Evolutionary conservation across 2,888 invertebrate genomes (phyloP).

Genomic region (Cheilosia impressa): DNA sequence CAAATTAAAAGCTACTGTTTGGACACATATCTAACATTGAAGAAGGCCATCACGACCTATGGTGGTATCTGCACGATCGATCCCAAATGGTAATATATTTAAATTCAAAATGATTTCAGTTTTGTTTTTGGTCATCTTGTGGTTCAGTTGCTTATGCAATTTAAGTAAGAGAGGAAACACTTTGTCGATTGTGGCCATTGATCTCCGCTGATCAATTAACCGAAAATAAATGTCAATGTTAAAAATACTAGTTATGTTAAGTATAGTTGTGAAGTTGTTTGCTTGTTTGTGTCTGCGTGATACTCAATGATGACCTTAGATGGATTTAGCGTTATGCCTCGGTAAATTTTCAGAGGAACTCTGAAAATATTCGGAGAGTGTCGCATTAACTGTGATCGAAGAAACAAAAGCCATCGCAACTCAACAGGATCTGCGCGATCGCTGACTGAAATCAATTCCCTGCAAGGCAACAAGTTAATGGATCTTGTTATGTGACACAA

Average conservation of each 20-base stretch:
- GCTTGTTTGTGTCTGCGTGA: not conserved
- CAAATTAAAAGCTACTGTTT: conserved; percentile 3
- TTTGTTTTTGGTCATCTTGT: not conserved
- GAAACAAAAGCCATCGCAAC: no score
- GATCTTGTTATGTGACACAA: no score
- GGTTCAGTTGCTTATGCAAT: not conserved
- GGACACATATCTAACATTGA: no score
- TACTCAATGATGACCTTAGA: not conserved
- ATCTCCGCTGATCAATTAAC: not conserved
- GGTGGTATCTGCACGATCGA: not conserved
- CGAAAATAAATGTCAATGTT: not conserved
- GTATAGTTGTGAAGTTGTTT: not conserved
- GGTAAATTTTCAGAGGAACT: no score
- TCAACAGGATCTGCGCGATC: no score
- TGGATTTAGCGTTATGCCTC: not conserved
- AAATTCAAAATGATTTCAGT: not conserved
- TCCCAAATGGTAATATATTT: not conserved
- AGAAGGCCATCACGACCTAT: not conserved
- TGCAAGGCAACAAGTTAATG: no score
- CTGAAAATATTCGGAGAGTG: no score
- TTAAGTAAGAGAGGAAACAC: not conserved
- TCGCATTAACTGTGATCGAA: no score
- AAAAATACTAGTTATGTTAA: not conserved
- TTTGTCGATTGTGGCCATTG: not conserved
- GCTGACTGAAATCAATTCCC: no score